Evolutionary conservation across 2,888 invertebrate genomes (phyloP), one percentile per base, ranked within the genome.

Genomic region (Mesorhabditis spiculigera): DNA sequence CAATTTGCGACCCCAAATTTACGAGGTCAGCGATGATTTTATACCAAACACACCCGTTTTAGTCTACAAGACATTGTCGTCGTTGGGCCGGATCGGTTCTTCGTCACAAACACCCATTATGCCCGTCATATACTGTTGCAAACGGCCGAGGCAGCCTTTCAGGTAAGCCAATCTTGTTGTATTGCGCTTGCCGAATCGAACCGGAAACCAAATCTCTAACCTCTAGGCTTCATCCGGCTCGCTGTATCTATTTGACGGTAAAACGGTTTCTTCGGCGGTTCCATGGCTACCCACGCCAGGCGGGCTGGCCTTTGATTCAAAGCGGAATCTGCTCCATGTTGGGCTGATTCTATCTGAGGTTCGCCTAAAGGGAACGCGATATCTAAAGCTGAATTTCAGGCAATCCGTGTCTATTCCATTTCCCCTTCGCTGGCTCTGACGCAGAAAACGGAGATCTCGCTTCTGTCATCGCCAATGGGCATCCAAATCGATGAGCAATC

Each of bases 21-120:
- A 66, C 70, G 45, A 70, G 75, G 80, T 78, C 28, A 64, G 69
- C 70, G n/a, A 45, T 28, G 3, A 28, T 28, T 28, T 28, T 28
- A 28, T 28, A 3, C 28, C 28, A 1, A 28, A 28, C 28, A 28
- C 1, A 28, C 28, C 1, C 16, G 62, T 74, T 75, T 42, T n/a
- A 82, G 81, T 65, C 71, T 81, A 4, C 75, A 76, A 13, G 80
- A 79, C 70, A 69, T 85, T 10, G 73, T 73, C 0, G 85, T 78
- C 3, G 77, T 83, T 8, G 82, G 81, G 0, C 76, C 83, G 3
- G 85, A 84, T 68, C 67, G 79, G 50, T 79, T 85, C 67, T 79
- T 82, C 69, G 44, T 83, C 50, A 79, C 81, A 4, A 83, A 82
- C 71, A 67, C 77, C 50, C 77, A 75, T 8, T 80, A 73, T 63